phyloP scores from a whole-genome alignment of 1,140 invertebrate species.

The Drosophila hydei region DNA sequence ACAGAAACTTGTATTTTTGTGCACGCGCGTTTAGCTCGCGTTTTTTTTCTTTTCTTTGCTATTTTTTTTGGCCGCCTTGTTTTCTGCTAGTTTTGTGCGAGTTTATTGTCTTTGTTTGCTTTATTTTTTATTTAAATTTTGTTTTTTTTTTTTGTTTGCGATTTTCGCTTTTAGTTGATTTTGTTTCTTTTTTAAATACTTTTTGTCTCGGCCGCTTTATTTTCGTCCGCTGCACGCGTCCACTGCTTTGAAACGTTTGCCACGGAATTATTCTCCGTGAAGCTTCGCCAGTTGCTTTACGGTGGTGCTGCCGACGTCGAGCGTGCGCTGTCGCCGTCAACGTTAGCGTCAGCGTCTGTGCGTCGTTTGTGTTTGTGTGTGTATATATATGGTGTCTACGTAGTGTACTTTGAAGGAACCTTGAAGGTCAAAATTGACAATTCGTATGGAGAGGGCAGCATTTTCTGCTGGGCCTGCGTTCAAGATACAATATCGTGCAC shows the following conservation, averaged over 20 bases:
- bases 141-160: slow-evolving; percentile 31
- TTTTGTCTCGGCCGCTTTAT: slow-evolving; percentile 46
- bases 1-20: slow-evolving; percentile 2
- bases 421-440: slow-evolving; percentile 84
- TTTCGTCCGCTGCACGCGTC: slow-evolving; percentile 79
- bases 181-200: slow-evolving; percentile 32
- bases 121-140: slow-evolving; percentile 32
- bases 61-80: slow-evolving; percentile 14
- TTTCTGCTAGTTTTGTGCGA: slow-evolving; percentile 23
- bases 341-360: slow-evolving; percentile 32
- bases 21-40: slow-evolving; percentile 2
- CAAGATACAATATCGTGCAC: slow-evolving; percentile 39
- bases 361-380: slow-evolving; percentile 16
- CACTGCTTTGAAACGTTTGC: slow-evolving; percentile 77
- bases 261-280: slow-evolving; percentile 75
- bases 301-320: slow-evolving; percentile 28
- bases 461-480: slow-evolving; percentile 44
- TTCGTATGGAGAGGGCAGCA: slow-evolving; percentile 62
- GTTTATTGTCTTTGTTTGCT: slow-evolving; percentile 32
- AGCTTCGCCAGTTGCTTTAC: slow-evolving; percentile 44
- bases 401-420: slow-evolving; percentile 82
- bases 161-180: slow-evolving; percentile 39
- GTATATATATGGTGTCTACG: slow-evolving; percentile 17
- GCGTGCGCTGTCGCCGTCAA: slow-evolving; percentile 19
- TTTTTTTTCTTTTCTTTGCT: slow-evolving; percentile 4